Conservation (phyloP, 2,113 vertebrate species). For the Bos indicus region DNA sequence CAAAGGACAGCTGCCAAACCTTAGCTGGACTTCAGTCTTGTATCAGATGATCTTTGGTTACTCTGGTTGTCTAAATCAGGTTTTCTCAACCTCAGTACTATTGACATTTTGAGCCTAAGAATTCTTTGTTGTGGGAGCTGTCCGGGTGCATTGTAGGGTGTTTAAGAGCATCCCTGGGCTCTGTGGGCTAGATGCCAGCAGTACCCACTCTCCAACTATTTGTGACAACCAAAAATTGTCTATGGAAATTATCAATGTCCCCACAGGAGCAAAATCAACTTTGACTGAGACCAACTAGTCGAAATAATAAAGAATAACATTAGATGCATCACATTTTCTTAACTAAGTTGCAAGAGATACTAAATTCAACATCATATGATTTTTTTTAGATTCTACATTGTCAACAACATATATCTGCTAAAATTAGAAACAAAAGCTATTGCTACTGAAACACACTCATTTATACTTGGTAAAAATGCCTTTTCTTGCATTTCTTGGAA, state of each 20-base stretch:
- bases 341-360: background rate
- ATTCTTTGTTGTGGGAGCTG: background rate
- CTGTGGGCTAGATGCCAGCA: background rate
- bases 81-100: background rate
- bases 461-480: background rate
- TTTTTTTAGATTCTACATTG: background rate
- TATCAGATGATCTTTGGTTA: background rate
- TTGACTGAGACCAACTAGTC: background rate
- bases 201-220: background rate
- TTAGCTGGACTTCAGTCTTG: background rate
- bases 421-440: conserved; percentile 42
- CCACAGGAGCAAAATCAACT: background rate
- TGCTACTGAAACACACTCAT: conserved; percentile 9
- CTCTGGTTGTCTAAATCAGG: background rate
- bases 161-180: background rate
- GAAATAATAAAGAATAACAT: background rate
- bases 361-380: background rate
- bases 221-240: background rate
- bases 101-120: background rate
- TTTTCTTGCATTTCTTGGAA: conserved; percentile 35
- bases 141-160: background rate
- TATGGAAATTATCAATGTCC: background rate
- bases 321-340: background rate
- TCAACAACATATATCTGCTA: background rate
- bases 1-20: background rate